Evolutionary conservation across 2,888 invertebrate species (phyloP), one percentile per base, ranked within the genome.

Genomic region (Acrobasis suavella): DNA sequence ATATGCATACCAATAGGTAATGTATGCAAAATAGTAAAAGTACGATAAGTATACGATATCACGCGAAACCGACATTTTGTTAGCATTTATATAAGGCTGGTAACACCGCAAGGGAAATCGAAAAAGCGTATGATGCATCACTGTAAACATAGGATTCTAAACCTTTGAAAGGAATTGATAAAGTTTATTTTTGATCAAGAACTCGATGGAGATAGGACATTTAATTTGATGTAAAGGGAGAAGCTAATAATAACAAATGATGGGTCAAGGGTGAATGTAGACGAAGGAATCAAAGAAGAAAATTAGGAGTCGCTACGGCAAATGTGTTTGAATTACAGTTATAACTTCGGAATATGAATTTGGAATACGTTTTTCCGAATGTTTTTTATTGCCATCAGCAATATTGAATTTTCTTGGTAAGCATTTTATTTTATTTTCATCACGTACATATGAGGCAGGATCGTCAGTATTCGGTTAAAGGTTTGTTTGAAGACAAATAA

Each of bases 21-120:
- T 88, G 82, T 89, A 91, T 91, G 91, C 91, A 89, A 90, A 91
- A 88, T 88, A 89, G 83, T 83, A 80, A 82, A 82, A 81, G 77
- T 80, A 84, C 80, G 81, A 78, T 89, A 91, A 91, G 86, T 90
- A 85, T 77, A 72, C 73, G 75, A 78, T 81, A 85, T 82, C 91
- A 91, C 91, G 91, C 91, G 81, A 91, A 85, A 80, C 82, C 78
- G 75, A 86, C 91, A 91, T 91, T 91, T 90, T 87, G 89, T 89
- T 88, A 87, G 77, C 87, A 87, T 89, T 87, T 85, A 88, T 86
- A 88, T 86, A 85, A 83, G 75, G 75, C 74, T 76, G 78, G 74
- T 67, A 82, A 79, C 79, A 75, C 69, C 68, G 66, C 50, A 65
- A 39, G 46, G 62, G 63, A 52, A 37, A 60, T 62, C 58, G 62